Evolutionary conservation across 2,888 invertebrate genomes (phyloP).

Genomic region (Drosophila emarginata): DNA sequence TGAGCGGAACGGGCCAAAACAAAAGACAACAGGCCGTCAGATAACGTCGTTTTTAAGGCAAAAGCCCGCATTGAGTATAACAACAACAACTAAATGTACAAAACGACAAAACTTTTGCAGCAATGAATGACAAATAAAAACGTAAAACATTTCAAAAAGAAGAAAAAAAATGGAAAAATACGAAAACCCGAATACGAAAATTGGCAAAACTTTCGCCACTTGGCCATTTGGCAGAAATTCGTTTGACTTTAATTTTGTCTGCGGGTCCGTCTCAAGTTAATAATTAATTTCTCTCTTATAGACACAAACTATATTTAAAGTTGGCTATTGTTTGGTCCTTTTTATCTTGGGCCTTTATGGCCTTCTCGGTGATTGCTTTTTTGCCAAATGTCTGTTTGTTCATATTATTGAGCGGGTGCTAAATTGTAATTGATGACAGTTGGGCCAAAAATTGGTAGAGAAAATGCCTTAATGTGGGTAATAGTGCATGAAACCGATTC

Average conservation of each 20-base stretch:
- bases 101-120: conserved; percentile 61
- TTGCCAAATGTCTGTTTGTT: not conserved
- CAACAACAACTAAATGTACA: conserved; percentile 46
- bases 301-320: conserved; percentile 18
- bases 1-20: conserved; percentile 41
- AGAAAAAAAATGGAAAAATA: conserved; percentile 10
- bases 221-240: conserved; percentile 21
- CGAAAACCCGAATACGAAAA: conserved; percentile 49
- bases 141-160: conserved; percentile 58
- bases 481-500: not conserved
- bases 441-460: not conserved
- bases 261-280: conserved; percentile 41
- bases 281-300: conserved; percentile 48
- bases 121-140: conserved; percentile 70
- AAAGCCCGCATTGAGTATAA: conserved; percentile 54
- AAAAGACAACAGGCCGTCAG: conserved; percentile 56
- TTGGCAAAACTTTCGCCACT: conserved; percentile 56
- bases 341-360: conserved; percentile 21
- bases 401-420: conserved; percentile 2
- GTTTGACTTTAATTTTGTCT: conserved; percentile 54
- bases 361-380: conserved; percentile 1
- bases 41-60: conserved; percentile 51
- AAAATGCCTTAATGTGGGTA: not conserved
- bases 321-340: conserved; percentile 25
- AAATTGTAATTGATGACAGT: conserved; percentile 8